These are phyloP conservation scores for Silvanus unidentatus DNA, from an alignment of 2,888 invertebrate genomes.

Conservation along the genomic window DNA sequence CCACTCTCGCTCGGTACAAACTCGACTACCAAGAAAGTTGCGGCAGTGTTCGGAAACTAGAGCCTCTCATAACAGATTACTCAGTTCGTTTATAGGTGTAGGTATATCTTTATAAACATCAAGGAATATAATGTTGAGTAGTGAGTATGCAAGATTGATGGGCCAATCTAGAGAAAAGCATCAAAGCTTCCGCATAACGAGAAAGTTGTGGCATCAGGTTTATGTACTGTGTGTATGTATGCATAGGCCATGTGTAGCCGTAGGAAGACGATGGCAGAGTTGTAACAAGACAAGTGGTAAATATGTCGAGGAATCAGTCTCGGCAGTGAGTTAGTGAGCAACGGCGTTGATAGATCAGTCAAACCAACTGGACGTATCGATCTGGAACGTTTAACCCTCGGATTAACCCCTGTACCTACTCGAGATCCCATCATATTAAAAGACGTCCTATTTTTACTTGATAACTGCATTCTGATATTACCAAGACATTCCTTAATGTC, in stretches of 20 bases:
- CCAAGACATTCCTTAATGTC: no score
- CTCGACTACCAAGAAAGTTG: no score
- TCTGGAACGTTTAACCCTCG: slow-evolving; percentile 32
- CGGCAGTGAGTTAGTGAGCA: slow-evolving; percentile 31
- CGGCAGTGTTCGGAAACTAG: no score
- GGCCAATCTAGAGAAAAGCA: slow-evolving; percentile 35
- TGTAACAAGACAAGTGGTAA: slow-evolving; percentile 36
- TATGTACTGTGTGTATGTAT: slow-evolving; percentile 13
- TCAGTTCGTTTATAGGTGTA: slow-evolving; percentile 3
- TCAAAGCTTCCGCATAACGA: slow-evolving; percentile 35
- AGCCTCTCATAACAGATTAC: slow-evolving; percentile 5
- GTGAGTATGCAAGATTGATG: slow-evolving; percentile 30
- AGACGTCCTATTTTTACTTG: no score
- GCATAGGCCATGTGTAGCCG: no score
- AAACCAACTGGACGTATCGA: slow-evolving; percentile 27
- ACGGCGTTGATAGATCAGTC: slow-evolving; percentile 37
- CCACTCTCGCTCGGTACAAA: no score
- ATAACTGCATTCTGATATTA: no score
- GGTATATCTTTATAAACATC: slow-evolving; percentile 5
- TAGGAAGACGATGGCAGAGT: no score
- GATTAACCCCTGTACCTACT: background rate
- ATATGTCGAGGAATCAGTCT: slow-evolving; percentile 33
- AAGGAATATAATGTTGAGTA: slow-evolving; percentile 7
- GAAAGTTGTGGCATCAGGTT: slow-evolving; percentile 23
- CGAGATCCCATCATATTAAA: no score